These are phyloP conservation scores for Myzus persicae DNA, from an alignment of 1,140 invertebrate species.

Conservation along the genomic window DNA sequence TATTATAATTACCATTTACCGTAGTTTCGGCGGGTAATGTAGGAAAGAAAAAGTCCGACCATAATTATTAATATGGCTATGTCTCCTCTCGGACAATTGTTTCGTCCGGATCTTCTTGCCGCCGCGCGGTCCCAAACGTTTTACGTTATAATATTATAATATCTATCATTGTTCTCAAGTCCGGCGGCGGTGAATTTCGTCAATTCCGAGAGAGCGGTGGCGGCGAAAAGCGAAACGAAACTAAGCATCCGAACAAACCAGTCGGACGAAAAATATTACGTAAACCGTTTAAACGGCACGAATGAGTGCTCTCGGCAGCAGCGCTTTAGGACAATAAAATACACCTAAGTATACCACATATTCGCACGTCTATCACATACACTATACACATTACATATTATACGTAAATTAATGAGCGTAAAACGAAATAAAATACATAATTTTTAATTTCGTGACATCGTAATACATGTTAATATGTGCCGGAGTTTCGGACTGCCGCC, in stretches of 20 bases:
- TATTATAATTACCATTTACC: background rate
- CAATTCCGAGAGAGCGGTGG: background rate
- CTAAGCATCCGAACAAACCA: slow-evolving; percentile 18
- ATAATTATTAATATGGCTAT: background rate
- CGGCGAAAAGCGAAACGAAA: background rate
- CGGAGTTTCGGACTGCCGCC: background rate
- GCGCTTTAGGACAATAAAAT: background rate
- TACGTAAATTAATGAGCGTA: background rate
- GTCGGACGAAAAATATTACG: background rate
- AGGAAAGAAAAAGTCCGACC: background rate
- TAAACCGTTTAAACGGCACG: background rate
- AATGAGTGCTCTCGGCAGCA: background rate
- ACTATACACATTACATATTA: background rate
- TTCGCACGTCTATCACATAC: background rate
- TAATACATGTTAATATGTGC: no score
- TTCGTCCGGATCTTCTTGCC: background rate
- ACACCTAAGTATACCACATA: background rate
- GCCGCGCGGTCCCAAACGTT: background rate
- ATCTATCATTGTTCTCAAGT: slow-evolving; percentile 7
- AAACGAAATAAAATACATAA: background rate
- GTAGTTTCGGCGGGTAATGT: background rate
- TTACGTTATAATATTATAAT: slow-evolving; percentile 8
- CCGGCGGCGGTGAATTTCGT: slow-evolving; percentile 13
- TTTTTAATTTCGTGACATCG: background rate
- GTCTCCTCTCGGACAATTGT: background rate